These are phyloP conservation scores for Progne subis DNA, from an alignment of 2,113 vertebrate genomes.

Conservation along the genomic window DNA sequence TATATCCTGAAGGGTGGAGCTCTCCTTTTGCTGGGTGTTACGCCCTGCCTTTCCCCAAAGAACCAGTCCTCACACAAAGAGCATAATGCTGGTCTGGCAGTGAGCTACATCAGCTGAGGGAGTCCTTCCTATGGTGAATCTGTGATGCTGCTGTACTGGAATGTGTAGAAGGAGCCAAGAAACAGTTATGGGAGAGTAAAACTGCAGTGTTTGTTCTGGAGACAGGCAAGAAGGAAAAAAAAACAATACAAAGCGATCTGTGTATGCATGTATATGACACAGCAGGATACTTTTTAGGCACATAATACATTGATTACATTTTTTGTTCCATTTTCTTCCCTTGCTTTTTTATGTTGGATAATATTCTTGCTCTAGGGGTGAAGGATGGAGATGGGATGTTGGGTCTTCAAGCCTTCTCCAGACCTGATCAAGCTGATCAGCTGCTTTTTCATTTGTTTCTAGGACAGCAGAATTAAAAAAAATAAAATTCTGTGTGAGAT, in stretches of 20 bases:
- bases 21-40: neutral
- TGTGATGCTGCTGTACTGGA: conserved; percentile 12
- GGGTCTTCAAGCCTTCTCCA: neutral
- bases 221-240: neutral
- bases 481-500: neutral
- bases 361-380: neutral
- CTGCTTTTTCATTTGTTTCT: neutral
- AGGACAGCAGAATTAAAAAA: neutral
- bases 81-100: neutral
- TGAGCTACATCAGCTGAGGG: neutral
- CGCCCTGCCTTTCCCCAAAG: neutral
- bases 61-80: neutral
- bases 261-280: neutral
- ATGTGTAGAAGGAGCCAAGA: conserved; percentile 42
- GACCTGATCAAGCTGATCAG: neutral
- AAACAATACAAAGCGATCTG: neutral
- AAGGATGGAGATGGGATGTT: neutral
- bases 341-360: neutral
- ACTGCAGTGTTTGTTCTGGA: conserved; percentile 45
- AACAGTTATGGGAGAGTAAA: conserved; percentile 49
- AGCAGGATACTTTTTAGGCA: neutral
- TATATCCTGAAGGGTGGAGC: neutral
- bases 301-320: neutral
- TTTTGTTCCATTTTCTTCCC: neutral
- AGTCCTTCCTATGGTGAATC: neutral